Conservation (phyloP, 2,113 vertebrate genomes). For the Alexandromys fortis region DNA sequence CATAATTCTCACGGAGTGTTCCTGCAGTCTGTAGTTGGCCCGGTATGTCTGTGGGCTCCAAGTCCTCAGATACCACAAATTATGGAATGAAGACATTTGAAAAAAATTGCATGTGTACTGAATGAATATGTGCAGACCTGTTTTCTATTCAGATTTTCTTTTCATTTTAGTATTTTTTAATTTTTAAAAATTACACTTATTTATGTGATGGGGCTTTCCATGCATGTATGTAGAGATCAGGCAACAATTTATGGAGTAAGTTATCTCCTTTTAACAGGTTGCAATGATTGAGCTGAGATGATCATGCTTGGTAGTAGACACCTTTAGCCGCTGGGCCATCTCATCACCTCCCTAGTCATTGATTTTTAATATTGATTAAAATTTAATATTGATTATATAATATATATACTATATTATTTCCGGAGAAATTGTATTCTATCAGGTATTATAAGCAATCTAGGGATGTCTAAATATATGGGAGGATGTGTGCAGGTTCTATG, state of each 20-base stretch:
- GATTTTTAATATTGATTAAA: no score
- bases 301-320: not conserved
- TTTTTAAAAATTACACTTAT: not conserved
- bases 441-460: not conserved
- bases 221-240: not conserved
- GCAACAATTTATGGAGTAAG: not conserved
- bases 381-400: no score
- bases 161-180: not conserved
- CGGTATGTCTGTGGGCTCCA: not conserved
- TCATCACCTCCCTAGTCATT: not conserved
- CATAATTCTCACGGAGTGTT: slow-evolving; percentile 16
- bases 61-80: not conserved
- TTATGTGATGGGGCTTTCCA: not conserved
- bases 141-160: not conserved
- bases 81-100: not conserved
- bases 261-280: not conserved
- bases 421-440: not conserved
- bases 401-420: not conserved
- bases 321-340: not conserved
- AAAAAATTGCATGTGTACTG: not conserved
- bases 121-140: not conserved
- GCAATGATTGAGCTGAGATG: not conserved
- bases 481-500: not conserved
- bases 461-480: not conserved
- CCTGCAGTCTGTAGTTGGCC: not conserved